A percentile compares a stretch with the other conserved stretches of the same genome.
These are phyloP conservation scores for Cherax quadricarinatus DNA, from an alignment of 1,140 invertebrate genomes.

Conservation along the genomic window DNA sequence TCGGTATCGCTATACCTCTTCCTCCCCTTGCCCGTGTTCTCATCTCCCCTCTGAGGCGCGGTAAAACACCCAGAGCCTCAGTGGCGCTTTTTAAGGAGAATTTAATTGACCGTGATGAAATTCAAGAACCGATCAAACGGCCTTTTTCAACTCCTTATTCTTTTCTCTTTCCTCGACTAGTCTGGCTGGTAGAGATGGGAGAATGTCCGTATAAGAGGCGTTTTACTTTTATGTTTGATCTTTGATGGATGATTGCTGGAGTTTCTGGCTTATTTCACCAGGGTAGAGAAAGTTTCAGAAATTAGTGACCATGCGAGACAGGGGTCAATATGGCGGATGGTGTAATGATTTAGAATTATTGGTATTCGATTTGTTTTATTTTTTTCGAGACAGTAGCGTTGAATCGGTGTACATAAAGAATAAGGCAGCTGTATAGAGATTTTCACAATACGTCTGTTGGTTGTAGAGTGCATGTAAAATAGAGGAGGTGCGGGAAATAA, in stretches of 20 bases:
- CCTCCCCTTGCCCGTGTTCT: neutral
- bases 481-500: neutral
- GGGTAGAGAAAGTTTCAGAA: too few species aligned
- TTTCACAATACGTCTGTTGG: neutral
- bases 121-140: conserved; percentile 2
- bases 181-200: neutral
- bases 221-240: too few species aligned
- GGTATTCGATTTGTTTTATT: too few species aligned
- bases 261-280: too few species aligned
- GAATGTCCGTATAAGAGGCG: too few species aligned
- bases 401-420: neutral
- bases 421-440: neutral
- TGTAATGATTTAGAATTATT: neutral
- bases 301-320: too few species aligned
- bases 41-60: neutral
- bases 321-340: neutral
- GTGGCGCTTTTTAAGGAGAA: neutral
- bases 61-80: neutral
- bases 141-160: neutral
- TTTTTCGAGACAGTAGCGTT: too few species aligned
- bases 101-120: conserved; percentile 9
- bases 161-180: neutral
- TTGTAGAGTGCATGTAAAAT: neutral
- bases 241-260: too few species aligned
- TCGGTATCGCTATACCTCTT: neutral